Base-by-base conservation (phyloP, 1,140 invertebrate species). In the Drusus annulatus region DNA sequence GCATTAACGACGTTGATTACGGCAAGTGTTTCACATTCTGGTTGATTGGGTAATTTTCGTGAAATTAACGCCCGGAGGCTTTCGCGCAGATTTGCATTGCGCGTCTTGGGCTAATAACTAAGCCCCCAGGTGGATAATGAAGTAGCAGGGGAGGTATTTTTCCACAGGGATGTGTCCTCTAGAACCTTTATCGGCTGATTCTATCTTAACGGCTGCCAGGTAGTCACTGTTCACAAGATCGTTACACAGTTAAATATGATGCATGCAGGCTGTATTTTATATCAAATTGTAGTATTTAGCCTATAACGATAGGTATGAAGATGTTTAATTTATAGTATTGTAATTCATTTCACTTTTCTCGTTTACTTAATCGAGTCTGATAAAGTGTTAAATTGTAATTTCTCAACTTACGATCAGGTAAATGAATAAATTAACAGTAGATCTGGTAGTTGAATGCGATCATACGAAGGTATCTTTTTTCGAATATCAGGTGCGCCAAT, bases 11-110 rank as follows among this genome's bases (percentile, higher is more conserved):
- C n/a, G 50, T 73, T 73, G 45, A 73, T 73, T 73, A 54, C 69
- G 28, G 45, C 50, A 23, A 69, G 69, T 69, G 69, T 73, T 69
- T 52, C 51, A 73, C 69, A 56, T 73, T 73, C 69, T 73, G 50
- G 50, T 73, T 73, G 69, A 73, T 73, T 73, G 69, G 69, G 69
- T 73, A 73, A 73, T 73, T 73, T 73, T 54, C 45, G 51, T 7
- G 28, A 73, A 73, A 73, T 73, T 73, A 73, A 56, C 51, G 45
- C 51, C 69, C 10, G 13, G 19, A 31, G 65, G 65, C 45, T 45
- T 45, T 25, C 23, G 69, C 69, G 13, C 19, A 15, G 45, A 73
- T 73, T 73, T 73, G 69, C 69, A 73, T 73, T 25, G 45, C 65
- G 65, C 65, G 16, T 25, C 65, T 50, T 69, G 45, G 17, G 51